These are phyloP conservation scores for Drosophila bocki DNA, from an alignment of 1,140 invertebrate genomes.

Conservation along the genomic window DNA sequence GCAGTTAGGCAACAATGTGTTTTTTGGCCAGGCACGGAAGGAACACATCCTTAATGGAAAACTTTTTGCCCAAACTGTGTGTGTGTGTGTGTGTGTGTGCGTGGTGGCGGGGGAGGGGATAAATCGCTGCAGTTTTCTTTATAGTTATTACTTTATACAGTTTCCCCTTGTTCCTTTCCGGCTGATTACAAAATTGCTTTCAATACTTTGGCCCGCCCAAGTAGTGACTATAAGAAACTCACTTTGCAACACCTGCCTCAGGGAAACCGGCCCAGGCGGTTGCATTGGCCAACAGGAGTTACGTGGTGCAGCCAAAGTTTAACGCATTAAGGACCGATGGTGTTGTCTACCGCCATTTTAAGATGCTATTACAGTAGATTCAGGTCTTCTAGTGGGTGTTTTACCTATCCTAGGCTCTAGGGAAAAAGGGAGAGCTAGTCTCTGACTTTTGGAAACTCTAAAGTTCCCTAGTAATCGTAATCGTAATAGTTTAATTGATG, in stretches of 20 bases:
- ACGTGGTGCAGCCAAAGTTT: constrained; percentile 79
- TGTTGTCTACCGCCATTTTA: constrained; percentile 29
- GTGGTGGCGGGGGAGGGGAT: constrained; percentile 18
- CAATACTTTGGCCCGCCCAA: constrained; percentile 61
- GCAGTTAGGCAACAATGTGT: constrained; percentile 51
- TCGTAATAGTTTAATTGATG: not conserved
- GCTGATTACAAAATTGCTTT: constrained; percentile 80
- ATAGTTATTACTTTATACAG: constrained; percentile 80
- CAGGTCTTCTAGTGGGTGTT: constrained; percentile 32
- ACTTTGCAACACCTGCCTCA: constrained; percentile 63
- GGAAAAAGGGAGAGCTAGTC: not conserved
- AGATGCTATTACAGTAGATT: constrained; percentile 28
- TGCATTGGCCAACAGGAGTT: constrained; percentile 71
- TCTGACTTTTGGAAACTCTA: not conserved
- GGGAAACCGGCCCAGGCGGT: constrained; percentile 34
- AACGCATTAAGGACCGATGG: constrained; percentile 76
- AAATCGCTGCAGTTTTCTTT: constrained; percentile 76
- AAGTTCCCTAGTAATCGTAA: not conserved
- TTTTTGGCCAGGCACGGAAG: constrained; percentile 44
- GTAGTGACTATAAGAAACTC: constrained; percentile 56
- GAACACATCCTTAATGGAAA: constrained; percentile 46
- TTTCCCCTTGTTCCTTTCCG: constrained; percentile 51
- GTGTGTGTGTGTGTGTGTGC: constrained; percentile 13
- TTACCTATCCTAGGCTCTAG: not conserved
- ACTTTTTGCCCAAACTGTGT: constrained; percentile 41